Evolutionary conservation across 2,113 vertebrate genomes (phyloP).

Genomic region (Mystacornis crossleyi): DNA sequence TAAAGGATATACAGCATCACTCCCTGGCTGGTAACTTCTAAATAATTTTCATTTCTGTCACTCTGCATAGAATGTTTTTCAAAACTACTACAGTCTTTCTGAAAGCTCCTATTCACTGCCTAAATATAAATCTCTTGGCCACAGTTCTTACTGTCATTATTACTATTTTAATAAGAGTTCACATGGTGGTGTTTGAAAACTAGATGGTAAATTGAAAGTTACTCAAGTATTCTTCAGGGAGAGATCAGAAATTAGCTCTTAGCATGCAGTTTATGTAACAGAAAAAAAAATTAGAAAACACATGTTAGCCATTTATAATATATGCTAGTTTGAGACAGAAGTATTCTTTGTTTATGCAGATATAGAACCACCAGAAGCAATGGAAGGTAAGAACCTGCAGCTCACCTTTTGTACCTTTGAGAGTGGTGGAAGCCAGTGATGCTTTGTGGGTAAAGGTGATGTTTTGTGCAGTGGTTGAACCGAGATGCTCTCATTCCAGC

Average conservation of each 20-base stretch:
- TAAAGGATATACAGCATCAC: background rate
- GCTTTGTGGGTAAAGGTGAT: background rate
- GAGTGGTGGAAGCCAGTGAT: background rate
- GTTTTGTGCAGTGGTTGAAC: background rate
- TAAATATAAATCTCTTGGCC: background rate
- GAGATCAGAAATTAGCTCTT: background rate
- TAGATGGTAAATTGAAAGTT: background rate
- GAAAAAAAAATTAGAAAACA: background rate
- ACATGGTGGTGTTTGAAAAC: background rate
- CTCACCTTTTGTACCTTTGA: background rate
- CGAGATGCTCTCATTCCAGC: background rate
- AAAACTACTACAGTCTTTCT: background rate
- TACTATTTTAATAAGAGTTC: background rate
- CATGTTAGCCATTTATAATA: background rate
- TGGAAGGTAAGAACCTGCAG: background rate
- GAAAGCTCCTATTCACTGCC: background rate
- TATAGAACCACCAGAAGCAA: background rate
- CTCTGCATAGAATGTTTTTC: background rate
- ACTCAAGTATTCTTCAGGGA: background rate
- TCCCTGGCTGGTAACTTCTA: background rate
- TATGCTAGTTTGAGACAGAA: background rate
- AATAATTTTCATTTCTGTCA: background rate
- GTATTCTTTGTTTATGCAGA: background rate
- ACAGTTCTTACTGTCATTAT: background rate
- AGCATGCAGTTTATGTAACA: accelerated